Conservation (phyloP, 2,888 invertebrate species). For the Platypus cylindrus region DNA sequence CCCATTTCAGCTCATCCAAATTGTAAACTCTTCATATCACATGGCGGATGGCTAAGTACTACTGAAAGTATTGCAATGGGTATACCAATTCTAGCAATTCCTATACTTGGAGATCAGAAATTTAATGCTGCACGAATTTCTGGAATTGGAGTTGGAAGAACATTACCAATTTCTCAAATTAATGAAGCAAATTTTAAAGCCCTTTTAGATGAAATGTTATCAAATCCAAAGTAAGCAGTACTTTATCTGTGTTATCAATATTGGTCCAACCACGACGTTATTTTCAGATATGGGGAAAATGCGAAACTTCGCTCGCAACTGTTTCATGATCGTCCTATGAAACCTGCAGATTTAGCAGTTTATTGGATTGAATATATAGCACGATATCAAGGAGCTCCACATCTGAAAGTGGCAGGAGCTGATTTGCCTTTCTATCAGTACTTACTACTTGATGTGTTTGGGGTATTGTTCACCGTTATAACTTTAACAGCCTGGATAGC, state of each 20-base stretch:
- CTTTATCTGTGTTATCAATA: no score
- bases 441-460: conserved; percentile 22
- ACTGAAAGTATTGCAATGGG: conserved; percentile 38
- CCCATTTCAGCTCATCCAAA: conserved; percentile 11
- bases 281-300: conserved; percentile 21
- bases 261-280: no score
- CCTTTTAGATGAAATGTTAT: conserved; percentile 33
- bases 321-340: conserved; percentile 22
- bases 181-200: conserved; percentile 32
- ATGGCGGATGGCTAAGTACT: conserved; percentile 11
- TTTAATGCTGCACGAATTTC: conserved; percentile 21
- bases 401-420: conserved; percentile 22
- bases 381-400: conserved; percentile 23
- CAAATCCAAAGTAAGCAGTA: conserved; percentile 28
- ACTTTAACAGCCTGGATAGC: background rate
- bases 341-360: conserved; percentile 22
- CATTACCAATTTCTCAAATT: conserved; percentile 34
- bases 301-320: conserved; percentile 20
- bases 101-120: conserved; percentile 29
- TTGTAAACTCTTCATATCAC: conserved; percentile 12
- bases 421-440: conserved; percentile 24
- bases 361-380: conserved; percentile 27
- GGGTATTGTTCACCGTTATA: background rate
- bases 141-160: conserved; percentile 32
- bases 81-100: conserved; percentile 40